Percentiles rank a stretch among this genome's conserved stretches.
phyloP scores from a whole-genome alignment of 2,888 invertebrate species.

The Spilosoma lubricipeda region DNA sequence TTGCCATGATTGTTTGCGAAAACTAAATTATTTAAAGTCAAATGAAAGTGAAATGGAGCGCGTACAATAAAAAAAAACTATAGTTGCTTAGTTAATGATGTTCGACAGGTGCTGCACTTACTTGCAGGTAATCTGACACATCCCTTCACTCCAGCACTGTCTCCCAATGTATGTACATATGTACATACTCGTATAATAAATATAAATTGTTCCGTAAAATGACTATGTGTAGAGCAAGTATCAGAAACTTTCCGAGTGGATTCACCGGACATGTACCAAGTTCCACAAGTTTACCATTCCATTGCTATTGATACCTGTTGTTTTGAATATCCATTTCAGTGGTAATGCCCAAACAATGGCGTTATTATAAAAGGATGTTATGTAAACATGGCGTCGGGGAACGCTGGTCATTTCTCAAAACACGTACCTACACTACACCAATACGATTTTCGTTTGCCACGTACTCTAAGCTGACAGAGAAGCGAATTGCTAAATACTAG shows the following conservation, averaged over 20 bases:
- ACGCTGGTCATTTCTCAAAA: slow-evolving; percentile 59
- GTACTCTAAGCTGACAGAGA: slow-evolving; percentile 34
- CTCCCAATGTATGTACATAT: slow-evolving; percentile 15
- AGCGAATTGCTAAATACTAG: slow-evolving; percentile 33
- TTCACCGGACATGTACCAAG: slow-evolving; percentile 76
- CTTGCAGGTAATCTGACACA: slow-evolving; percentile 31
- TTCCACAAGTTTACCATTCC: slow-evolving; percentile 64
- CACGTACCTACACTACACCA: slow-evolving; percentile 65
- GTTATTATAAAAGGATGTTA: slow-evolving; percentile 68
- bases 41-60: not conserved
- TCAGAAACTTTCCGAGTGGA: slow-evolving; percentile 58
- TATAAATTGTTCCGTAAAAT: slow-evolving; percentile 26
- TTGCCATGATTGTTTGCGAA: not conserved
- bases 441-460: slow-evolving; percentile 48
- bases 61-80: not conserved
- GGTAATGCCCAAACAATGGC: slow-evolving; percentile 69
- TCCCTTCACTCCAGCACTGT: slow-evolving; percentile 33
- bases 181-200: slow-evolving; percentile 20
- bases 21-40: not conserved
- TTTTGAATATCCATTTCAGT: slow-evolving; percentile 67
- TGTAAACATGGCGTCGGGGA: slow-evolving; percentile 70
- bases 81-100: not conserved
- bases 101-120: slow-evolving; percentile 3
- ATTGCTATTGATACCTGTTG: slow-evolving; percentile 57
- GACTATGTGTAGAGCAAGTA: slow-evolving; percentile 39